Evolutionary conservation across 1,140 invertebrate species (phyloP), one percentile per base, ranked within the genome.

Genomic region (Subanguina moxae): DNA sequence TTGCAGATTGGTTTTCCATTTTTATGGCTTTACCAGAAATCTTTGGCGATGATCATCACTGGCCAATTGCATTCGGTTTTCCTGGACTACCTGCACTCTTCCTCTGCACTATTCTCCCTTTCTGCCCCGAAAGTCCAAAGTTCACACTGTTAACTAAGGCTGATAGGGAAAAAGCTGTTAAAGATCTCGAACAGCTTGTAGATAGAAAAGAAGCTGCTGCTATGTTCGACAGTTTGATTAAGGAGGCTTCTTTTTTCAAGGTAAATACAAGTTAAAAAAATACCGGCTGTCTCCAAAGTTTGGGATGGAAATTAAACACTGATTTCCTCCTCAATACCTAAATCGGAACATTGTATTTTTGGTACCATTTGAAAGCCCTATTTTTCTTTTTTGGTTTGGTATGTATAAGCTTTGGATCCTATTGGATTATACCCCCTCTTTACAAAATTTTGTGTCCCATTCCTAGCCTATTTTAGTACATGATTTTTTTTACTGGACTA

Each of bases 71-170:
- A 0, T 80, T 80, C 59, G 76, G 74, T n/a, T 82, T 80, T 32
- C 74, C 78, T 17, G 78, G 78, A 0, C 48, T 82, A 0, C 80
- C 82, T 0, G 80, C 78, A 25, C 64, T 80, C 1, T 8, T 83
- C 7, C 78, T 85, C 30, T 66, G 83, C 19, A 5, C 83, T 17
- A 72, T 83, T 8, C 71, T 85, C 61, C 83, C 84, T 17, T 82
- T 84, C 56, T 84, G 83, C 70, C 84, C 84, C 1, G 84, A 85
- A 67, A 84, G 82, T 72, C 84, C 84, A 11, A 78, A 84, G 48
- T 84, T 80, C 73, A 76, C 83, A 7, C 65, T 85, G 0, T 70
- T 84, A 8, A 76, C 75, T 0, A n/a, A 66, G 48, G 48, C n/a
- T 21, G n/a, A 52, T 8, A 52, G 23, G 23, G 8, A 19, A 19